These are phyloP conservation scores for Serilophus lunatus DNA, from an alignment of 2,113 vertebrate species.

Conservation along the genomic window DNA sequence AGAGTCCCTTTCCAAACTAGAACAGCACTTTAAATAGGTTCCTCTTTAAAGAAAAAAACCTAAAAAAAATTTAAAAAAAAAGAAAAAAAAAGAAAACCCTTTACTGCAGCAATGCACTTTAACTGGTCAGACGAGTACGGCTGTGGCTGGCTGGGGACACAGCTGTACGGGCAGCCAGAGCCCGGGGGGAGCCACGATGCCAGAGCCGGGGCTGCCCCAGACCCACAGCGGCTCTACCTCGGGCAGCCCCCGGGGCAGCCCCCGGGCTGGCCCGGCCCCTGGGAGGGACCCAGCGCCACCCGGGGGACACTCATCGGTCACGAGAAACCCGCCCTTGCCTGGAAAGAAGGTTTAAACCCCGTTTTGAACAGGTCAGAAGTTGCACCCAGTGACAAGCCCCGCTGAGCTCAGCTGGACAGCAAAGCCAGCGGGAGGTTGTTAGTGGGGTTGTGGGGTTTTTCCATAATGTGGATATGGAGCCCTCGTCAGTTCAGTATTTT, in stretches of 20 bases:
- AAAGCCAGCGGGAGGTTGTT: neutral
- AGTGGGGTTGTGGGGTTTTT: neutral
- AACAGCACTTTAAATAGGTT: conserved; percentile 68
- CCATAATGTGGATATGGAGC: neutral
- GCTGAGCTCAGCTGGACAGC: neutral
- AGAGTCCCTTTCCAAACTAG: conserved; percentile 67
- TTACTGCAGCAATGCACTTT: conserved; percentile 78
- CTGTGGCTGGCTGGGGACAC: conserved; percentile 8
- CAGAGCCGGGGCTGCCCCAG: neutral
- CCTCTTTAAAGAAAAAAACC: neutral
- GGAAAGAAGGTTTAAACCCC: neutral
- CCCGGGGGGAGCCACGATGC: conserved; percentile 6
- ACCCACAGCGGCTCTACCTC: conserved; percentile 31
- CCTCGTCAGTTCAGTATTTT: neutral
- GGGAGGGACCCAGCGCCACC: neutral
- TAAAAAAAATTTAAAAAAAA: neutral
- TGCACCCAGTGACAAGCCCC: neutral
- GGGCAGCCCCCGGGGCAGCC: no score
- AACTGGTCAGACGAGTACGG: conserved; percentile 48
- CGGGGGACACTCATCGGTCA: neutral
- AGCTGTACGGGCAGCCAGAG: neutral
- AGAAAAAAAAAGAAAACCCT: neutral
- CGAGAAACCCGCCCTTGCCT: neutral
- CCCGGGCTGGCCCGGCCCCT: neutral
- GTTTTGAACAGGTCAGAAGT: neutral